Conservation (phyloP, 2,888 invertebrate species). For the Eupithecia pulchellata region DNA sequence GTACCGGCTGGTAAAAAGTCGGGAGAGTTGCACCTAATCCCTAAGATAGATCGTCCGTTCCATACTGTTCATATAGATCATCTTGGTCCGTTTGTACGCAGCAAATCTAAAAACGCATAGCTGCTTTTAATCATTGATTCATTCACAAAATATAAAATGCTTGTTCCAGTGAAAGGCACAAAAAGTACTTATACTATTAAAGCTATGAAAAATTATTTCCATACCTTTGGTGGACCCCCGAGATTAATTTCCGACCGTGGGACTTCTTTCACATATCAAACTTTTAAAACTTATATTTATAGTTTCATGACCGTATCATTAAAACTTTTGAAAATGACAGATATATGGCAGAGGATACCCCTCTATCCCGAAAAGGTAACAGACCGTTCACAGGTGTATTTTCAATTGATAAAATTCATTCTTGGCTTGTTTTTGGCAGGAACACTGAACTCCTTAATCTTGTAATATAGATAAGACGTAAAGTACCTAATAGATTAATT, state of each 20-base stretch:
- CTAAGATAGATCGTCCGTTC: constrained; percentile 10
- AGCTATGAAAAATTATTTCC: constrained; percentile 14
- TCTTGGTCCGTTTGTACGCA: constrained; percentile 28
- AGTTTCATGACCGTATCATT: not conserved
- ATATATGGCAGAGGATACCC: not conserved
- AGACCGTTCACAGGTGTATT: not conserved
- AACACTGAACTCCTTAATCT: too few species aligned
- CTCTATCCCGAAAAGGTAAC: not conserved
- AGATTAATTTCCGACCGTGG: constrained; percentile 14
- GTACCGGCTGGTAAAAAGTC: constrained; percentile 7
- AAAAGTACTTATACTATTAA: not conserved
- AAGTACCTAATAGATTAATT: too few species aligned
- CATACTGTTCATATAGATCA: constrained; percentile 19
- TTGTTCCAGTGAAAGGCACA: constrained; percentile 6
- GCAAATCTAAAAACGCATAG: constrained; percentile 20
- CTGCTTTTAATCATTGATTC: constrained; percentile 24
- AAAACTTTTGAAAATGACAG: not conserved
- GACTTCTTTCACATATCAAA: constrained; percentile 8
- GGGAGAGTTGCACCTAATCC: constrained; percentile 14
- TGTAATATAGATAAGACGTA: too few species aligned
- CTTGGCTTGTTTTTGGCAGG: not conserved
- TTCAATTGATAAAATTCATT: not conserved
- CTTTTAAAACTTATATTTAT: not conserved
- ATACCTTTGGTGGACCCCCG: not conserved
- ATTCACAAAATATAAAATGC: constrained; percentile 17